Conservation (phyloP, 2,113 vertebrate genomes). For the Dicaeum eximium region DNA sequence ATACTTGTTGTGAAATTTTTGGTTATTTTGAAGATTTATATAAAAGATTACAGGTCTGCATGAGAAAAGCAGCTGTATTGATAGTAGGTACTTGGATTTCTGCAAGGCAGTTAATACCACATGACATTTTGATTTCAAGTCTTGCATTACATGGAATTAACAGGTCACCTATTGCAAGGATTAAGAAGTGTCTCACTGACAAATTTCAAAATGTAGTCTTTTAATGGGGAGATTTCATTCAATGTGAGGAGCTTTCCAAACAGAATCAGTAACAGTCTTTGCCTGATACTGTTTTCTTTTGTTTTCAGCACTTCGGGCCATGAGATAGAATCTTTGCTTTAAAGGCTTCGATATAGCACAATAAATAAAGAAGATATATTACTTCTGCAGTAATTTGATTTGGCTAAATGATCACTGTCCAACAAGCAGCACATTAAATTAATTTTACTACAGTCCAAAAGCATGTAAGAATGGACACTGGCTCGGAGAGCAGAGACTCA, state of each 20-base stretch:
- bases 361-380: slow-evolving; percentile 17
- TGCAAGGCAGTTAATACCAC: slow-evolving; percentile 6
- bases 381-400: slow-evolving; percentile 19
- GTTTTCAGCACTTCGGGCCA: not conserved
- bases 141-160: slow-evolving; percentile 1
- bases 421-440: not conserved
- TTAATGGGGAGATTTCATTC: not conserved
- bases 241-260: not conserved
- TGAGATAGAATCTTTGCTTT: not conserved
- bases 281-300: not conserved
- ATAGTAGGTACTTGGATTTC: not conserved
- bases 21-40: not conserved
- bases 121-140: slow-evolving; percentile 13
- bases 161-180: not conserved
- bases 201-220: not conserved
- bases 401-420: slow-evolving; percentile 16
- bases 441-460: not conserved
- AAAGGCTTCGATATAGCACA: not conserved
- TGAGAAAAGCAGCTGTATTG: not conserved
- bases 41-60: not conserved
- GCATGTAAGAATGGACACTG: not conserved
- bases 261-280: not conserved
- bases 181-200: not conserved
- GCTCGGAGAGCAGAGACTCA: not conserved
- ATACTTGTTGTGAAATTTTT: not conserved